A percentile compares a stretch with the other conserved stretches of the same genome.
phyloP scores from a whole-genome alignment of 2,888 invertebrate genomes.

The Leptinotarsa tumamoca region DNA sequence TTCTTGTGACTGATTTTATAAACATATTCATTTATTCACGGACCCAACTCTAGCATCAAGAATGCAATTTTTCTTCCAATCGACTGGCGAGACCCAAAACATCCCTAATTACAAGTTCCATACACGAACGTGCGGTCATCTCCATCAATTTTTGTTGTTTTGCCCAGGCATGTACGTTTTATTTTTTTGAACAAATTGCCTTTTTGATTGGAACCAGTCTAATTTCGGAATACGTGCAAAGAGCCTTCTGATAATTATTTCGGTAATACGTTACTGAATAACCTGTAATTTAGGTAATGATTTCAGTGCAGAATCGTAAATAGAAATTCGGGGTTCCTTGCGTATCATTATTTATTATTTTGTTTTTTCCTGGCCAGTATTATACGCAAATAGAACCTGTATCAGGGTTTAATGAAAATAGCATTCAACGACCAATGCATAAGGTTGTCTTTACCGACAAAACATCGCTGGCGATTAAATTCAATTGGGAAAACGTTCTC shows the following conservation, averaged over 20 bases:
- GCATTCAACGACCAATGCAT: no score
- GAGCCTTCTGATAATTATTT: conserved; percentile 25
- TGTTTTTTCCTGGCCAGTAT: background rate
- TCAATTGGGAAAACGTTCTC: no score
- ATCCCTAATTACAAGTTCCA: conserved; percentile 23
- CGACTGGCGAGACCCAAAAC: conserved; percentile 19
- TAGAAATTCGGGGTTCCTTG: background rate
- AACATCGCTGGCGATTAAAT: no score
- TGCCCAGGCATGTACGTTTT: conserved; percentile 10
- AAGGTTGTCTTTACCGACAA: no score
- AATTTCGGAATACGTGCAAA: conserved; percentile 23
- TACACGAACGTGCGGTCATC: conserved; percentile 18
- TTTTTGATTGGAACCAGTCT: conserved; percentile 23
- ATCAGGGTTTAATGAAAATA: no score
- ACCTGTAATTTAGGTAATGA: conserved; percentile 31
- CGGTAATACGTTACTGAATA: conserved; percentile 27
- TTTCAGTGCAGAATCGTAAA: conserved; percentile 2
- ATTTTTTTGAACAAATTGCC: conserved; percentile 25
- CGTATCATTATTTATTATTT: conserved; percentile 4
- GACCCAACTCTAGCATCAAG: background rate
- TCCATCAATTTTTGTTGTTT: conserved; percentile 9
- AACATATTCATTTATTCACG: conserved; percentile 3
- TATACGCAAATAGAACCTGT: no score
- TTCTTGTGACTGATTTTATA: background rate
- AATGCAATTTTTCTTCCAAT: conserved; percentile 17